Conservation (phyloP, 1,140 invertebrate species). For the Oryctes rhinoceros region DNA sequence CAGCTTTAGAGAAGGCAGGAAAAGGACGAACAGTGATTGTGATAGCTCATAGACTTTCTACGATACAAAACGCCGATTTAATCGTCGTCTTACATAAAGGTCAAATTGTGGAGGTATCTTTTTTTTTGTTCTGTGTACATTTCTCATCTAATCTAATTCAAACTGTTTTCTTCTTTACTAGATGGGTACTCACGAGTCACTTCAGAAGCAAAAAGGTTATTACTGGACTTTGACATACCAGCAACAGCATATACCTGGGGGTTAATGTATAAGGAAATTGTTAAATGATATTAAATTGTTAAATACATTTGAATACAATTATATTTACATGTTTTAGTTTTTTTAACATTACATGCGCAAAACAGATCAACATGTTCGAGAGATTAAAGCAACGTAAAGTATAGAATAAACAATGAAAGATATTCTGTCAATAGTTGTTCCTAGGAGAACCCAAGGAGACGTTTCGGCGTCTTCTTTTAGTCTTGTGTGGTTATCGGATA, state of each 20-base stretch:
- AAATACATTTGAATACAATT: not conserved
- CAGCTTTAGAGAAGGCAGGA: constrained; percentile 79
- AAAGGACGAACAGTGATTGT: constrained; percentile 85
- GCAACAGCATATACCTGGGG: constrained; percentile 60
- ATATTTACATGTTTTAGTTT: not conserved
- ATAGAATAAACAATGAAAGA: constrained; percentile 49
- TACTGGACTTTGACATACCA: constrained; percentile 77
- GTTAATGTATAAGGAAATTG: constrained; percentile 27
- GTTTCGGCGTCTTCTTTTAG: constrained; percentile 49
- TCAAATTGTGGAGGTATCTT: constrained; percentile 77
- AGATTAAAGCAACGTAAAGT: constrained; percentile 1
- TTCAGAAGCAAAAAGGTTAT: constrained; percentile 69
- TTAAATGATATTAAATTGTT: not conserved
- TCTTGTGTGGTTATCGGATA: constrained; percentile 43
- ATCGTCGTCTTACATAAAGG: constrained; percentile 88
- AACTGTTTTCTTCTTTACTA: constrained; percentile 57
- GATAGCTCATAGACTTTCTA: constrained; percentile 90
- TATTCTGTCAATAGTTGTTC: constrained; percentile 54
- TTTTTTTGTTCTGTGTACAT: not conserved
- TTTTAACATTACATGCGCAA: not conserved
- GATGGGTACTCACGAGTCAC: constrained; percentile 69
- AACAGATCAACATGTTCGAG: not conserved
- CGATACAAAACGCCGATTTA: constrained; percentile 85
- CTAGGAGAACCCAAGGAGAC: constrained; percentile 52
- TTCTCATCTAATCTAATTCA: constrained; percentile 41